Evolutionary conservation across 53 echinoderm and acorn worm genomes (phyloP).

Genomic region (Echinometra lucunter): DNA sequence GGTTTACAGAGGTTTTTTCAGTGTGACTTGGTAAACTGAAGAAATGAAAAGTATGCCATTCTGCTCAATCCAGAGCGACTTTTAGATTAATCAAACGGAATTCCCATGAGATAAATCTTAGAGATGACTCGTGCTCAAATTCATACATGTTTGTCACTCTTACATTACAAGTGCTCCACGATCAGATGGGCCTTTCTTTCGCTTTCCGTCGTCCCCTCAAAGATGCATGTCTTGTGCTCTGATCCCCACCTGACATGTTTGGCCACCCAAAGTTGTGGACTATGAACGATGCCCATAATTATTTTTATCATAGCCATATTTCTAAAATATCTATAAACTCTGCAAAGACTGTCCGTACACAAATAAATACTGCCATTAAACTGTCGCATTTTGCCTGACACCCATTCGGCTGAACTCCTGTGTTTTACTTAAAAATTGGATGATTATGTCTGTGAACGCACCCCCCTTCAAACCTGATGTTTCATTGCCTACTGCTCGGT

Average conservation of each 20-base stretch:
- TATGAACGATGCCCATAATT: not conserved
- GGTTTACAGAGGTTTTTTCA: not conserved
- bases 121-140: slow-evolving; percentile 1
- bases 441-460: slow-evolving; percentile 21
- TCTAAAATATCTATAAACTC: too few relatives aligned
- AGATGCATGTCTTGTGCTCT: not conserved
- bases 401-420: not conserved
- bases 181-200: not conserved
- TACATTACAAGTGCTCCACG: not conserved
- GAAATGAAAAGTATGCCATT: not conserved
- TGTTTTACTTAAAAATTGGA: not conserved
- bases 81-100: slow-evolving; percentile 5
- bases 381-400: not conserved
- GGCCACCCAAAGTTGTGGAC: not conserved
- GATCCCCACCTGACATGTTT: not conserved
- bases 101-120: not conserved
- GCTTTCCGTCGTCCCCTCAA: not conserved
- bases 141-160: slow-evolving; percentile 33
- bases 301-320: not conserved
- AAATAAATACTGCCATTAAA: not conserved
- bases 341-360: not conserved
- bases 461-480: not conserved
- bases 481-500: not conserved
- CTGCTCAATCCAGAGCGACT: not conserved
- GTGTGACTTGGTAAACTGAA: not conserved